Percentiles rank a stretch among this genome's conserved stretches.
These are phyloP conservation scores for Calliopsis andreniformis DNA, from an alignment of 1,140 invertebrate species.

Conservation along the genomic window DNA sequence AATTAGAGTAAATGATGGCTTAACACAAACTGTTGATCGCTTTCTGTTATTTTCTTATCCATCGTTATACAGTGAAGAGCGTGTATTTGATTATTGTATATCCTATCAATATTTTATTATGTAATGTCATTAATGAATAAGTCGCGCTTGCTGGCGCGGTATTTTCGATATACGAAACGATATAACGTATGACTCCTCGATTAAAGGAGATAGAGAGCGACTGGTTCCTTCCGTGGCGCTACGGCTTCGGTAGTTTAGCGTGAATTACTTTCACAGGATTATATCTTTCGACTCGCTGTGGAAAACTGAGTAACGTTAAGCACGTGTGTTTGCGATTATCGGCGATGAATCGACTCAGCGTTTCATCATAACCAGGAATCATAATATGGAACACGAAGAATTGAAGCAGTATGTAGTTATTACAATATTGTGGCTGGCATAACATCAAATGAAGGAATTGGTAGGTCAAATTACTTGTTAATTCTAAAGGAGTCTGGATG, in stretches of 20 bases:
- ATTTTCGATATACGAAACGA: conserved; percentile 52
- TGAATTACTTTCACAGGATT: not conserved
- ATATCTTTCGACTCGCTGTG: not conserved
- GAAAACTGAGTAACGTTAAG: conserved; percentile 27
- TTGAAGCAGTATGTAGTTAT: no score
- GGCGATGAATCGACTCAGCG: not conserved
- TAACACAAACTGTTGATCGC: conserved; percentile 56
- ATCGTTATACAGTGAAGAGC: conserved; percentile 70
- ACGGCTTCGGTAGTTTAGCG: conserved; percentile 38
- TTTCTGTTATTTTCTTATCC: conserved; percentile 72
- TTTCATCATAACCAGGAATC: not conserved
- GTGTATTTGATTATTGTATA: conserved; percentile 71
- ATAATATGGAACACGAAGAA: not conserved
- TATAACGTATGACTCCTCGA: not conserved
- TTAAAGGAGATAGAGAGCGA: conserved; percentile 9
- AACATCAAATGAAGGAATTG: not conserved
- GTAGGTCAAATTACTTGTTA: not conserved
- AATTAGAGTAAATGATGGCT: conserved; percentile 49
- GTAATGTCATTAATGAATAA: conserved; percentile 69
- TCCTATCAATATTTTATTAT: conserved; percentile 73
- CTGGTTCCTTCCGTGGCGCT: conserved; percentile 41
- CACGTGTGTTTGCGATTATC: not conserved
- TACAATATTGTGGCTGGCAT: no score
- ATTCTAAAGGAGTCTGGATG: not conserved
- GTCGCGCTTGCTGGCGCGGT: conserved; percentile 19